Percentiles rank a stretch among this genome's conserved stretches.
These are phyloP conservation scores for Merluccius polli DNA, from an alignment of 2,797 vertebrate species.

Conservation along the genomic window DNA sequence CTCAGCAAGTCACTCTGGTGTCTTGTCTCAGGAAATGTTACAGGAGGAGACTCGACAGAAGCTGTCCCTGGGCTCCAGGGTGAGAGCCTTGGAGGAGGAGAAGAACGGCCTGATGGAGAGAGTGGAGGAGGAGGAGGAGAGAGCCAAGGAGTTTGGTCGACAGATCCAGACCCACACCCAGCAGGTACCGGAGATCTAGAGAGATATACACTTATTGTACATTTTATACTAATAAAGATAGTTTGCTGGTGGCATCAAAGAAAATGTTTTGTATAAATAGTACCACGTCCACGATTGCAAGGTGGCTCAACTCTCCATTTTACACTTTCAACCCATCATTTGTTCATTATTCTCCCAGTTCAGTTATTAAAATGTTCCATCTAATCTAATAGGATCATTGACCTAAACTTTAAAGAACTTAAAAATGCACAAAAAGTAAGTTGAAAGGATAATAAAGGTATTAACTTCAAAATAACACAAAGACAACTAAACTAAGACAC, in stretches of 20 bases:
- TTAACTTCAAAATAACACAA: too few relatives aligned
- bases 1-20: neutral
- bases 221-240: neutral
- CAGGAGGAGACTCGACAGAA: constrained; percentile 89
- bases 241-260: neutral
- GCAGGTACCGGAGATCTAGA: constrained; percentile 70
- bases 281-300: too few relatives aligned
- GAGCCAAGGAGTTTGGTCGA: constrained; percentile 73
- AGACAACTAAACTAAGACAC: too few relatives aligned
- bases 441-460: too few relatives aligned
- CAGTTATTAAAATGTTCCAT: neutral
- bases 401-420: neutral
- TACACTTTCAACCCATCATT: neutral
- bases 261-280: neutral
- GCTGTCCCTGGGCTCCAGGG: constrained; percentile 77
- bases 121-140: constrained; percentile 84
- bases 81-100: constrained; percentile 83
- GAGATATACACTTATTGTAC: neutral
- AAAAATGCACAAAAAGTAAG: neutral
- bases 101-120: constrained; percentile 78
- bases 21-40: constrained; percentile 74
- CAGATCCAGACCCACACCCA: constrained; percentile 82
- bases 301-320: neutral
- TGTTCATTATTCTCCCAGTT: neutral
- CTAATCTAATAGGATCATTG: too few relatives aligned